A percentile compares a stretch with the other conserved stretches of the same genome.
Conservation (phyloP, 92 coral and sea anemone species). For the Bergia sp. region DNA sequence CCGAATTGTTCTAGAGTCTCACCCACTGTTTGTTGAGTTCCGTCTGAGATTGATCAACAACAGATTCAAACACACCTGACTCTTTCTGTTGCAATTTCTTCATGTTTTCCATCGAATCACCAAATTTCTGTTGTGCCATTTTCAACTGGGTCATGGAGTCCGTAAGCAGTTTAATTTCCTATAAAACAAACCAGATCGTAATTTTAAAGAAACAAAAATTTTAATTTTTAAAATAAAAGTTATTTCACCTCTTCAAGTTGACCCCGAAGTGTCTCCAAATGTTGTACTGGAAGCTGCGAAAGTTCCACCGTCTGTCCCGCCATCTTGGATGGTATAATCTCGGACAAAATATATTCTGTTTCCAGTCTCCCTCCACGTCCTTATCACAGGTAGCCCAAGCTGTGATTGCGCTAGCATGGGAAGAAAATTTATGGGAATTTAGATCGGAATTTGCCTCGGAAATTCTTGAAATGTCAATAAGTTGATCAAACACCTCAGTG, state of each 20-base stretch:
- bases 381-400: too few species aligned
- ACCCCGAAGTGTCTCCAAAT: conserved; percentile 86
- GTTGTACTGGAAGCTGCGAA: conserved; percentile 87
- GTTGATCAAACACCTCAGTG: too few species aligned
- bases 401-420: too few species aligned
- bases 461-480: too few species aligned
- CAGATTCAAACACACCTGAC: conserved; percentile 53
- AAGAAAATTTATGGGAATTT: too few species aligned
- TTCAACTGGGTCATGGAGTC: conserved; percentile 92
- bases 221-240: not conserved
- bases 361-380: not conserved
- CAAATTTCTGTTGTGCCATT: conserved; percentile 92
- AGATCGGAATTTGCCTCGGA: too few species aligned
- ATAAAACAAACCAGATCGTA: not conserved
- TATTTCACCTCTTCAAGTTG: conserved; percentile 88
- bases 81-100: conserved; percentile 74
- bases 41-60: not conserved
- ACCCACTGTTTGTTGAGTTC: not conserved
- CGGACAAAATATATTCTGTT: not conserved
- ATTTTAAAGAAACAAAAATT: not conserved
- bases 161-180: conserved; percentile 93
- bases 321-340: conserved; percentile 58
- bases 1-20: not conserved
- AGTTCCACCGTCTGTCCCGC: conserved; percentile 89
- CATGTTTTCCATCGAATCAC: conserved; percentile 90